Conservation (phyloP, 2,113 vertebrate species). For the Pica pica region DNA sequence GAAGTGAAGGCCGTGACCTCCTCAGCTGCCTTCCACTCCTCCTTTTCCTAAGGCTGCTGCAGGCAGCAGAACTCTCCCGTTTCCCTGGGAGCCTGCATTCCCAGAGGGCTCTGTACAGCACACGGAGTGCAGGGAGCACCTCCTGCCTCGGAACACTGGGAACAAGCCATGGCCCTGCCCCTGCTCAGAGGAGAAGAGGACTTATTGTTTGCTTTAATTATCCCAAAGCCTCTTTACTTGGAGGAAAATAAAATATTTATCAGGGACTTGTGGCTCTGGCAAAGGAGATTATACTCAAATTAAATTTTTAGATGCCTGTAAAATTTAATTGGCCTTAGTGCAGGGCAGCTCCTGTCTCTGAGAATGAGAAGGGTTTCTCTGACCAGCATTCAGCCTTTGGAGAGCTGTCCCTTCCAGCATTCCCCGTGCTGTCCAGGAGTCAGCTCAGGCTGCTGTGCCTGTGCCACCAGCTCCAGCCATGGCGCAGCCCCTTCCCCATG, state of each 20-base stretch:
- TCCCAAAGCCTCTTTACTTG: not conserved
- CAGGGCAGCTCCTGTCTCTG: slow-evolving; percentile 37
- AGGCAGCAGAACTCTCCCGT: not conserved
- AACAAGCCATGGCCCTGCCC: not conserved
- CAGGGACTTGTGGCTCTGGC: slow-evolving; percentile 53
- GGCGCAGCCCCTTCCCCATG: not conserved
- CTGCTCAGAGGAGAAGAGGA: not conserved
- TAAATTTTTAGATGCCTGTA: slow-evolving; percentile 58
- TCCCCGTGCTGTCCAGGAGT: not conserved
- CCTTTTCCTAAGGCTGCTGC: not conserved
- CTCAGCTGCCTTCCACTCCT: not conserved
- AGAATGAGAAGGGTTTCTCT: slow-evolving; percentile 29
- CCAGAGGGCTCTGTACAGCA: not conserved
- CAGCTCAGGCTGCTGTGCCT: not conserved
- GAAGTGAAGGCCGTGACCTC: not conserved
- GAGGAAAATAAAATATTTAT: slow-evolving; percentile 73
- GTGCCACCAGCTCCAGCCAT: not conserved
- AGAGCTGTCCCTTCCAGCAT: not conserved
- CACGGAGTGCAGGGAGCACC: not conserved
- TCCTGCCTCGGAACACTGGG: not conserved
- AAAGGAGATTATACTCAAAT: slow-evolving; percentile 62
- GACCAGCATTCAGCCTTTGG: not conserved
- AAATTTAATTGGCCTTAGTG: slow-evolving; percentile 65
- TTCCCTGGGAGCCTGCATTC: not conserved
- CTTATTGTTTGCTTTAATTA: not conserved